Conservation (phyloP, 2,888 invertebrate genomes). For the Apodemia zela region DNA sequence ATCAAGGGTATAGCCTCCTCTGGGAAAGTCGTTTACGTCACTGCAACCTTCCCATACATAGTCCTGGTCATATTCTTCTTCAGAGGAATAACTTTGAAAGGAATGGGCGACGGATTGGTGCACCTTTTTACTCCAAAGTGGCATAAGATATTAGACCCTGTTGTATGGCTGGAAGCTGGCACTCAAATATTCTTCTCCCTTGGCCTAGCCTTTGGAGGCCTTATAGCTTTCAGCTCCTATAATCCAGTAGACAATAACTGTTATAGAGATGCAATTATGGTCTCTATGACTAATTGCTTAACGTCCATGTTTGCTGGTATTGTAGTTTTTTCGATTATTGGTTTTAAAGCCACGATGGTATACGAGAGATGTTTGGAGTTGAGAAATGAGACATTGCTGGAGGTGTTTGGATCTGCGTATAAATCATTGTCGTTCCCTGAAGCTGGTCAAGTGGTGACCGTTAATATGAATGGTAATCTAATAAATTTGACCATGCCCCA, state of each 20-base stretch:
- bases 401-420: constrained; percentile 76
- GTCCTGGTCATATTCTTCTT: constrained; percentile 98
- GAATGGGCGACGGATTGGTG: constrained; percentile 90
- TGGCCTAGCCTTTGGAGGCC: constrained; percentile 96
- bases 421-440: constrained; percentile 72
- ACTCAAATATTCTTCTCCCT: constrained; percentile 98
- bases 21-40: constrained; percentile 97
- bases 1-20: constrained; percentile 98
- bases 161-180: constrained; percentile 98
- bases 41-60: constrained; percentile 88
- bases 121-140: constrained; percentile 96
- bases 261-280: constrained; percentile 84
- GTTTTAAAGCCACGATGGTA: constrained; percentile 93
- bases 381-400: constrained; percentile 81
- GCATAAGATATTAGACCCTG: constrained; percentile 94
- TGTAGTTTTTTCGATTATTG: constrained; percentile 81
- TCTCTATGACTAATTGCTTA: no score
- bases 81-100: constrained; percentile 93
- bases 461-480: constrained; percentile 76
- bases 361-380: constrained; percentile 86
- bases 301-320: no score
- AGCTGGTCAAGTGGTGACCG: constrained; percentile 76
- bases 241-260: constrained; percentile 98
- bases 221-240: constrained; percentile 98
- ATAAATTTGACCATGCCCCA: constrained; percentile 82